Evolutionary conservation across 2,797 vertebrate genomes (phyloP), one percentile per base, ranked within the genome.

Genomic region (Glyptemys insculpta): DNA sequence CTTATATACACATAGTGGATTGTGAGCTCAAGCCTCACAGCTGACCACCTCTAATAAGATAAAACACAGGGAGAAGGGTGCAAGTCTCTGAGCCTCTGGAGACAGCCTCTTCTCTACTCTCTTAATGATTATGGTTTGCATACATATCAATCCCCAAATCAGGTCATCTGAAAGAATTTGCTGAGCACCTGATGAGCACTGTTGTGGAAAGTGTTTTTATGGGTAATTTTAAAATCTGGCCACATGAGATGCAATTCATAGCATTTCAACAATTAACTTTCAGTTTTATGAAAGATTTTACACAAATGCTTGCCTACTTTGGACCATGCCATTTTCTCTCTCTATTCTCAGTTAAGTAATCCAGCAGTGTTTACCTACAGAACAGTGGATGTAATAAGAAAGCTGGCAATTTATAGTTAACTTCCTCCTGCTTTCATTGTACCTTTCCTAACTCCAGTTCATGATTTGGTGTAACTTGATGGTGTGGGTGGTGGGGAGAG

Each of bases 281-380:
- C 85, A 52, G 88, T 96, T 76, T 76, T 44, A 47, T 29, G 41
- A 47, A 47, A 76, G 25, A 47, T 27, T 29, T 44, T 47, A 76
- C 12, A 76, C 74, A 47, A 29, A 76, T 16, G 14, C 11, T 29
- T 44, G 74, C 44, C 74, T 76, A 47, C 14, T 47, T 16, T 47
- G 74, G 12, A 47, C 14, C 12, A 9, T 47, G 41, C 23, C 12
- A 76, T 86, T 96, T 76, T 96, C 85, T 95, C 89, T 49, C 85
- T 50, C 81, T 95, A 96, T 94, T 92, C 80, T 96, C 96, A 89
- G 94, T 90, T 91, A 94, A 90, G 95, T 93, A 95, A 97, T 91
- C 88, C 85, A 91, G 85, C 79, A 72, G 23, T 83, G 49, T 85
- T 88, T 96, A 93, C 96, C 94, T 76, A 41, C 65, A 91, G 86